Evolutionary conservation across 2,113 vertebrate genomes (phyloP).

Genomic region (Serinus canaria): DNA sequence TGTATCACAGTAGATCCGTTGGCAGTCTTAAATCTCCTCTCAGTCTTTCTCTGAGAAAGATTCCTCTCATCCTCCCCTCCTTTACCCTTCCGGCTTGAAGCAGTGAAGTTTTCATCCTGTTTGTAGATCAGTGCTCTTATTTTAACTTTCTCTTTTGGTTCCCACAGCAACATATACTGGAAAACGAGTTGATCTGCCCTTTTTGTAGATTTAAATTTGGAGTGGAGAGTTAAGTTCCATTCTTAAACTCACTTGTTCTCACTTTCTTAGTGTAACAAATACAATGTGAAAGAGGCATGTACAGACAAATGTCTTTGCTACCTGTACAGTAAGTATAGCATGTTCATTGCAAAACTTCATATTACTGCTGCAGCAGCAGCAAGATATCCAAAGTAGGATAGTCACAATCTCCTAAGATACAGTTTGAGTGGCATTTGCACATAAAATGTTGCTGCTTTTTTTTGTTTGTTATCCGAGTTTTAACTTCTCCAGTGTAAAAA

Average conservation of each 20-base stretch:
- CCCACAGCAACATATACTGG: slow-evolving; percentile 26
- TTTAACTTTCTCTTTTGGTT: slow-evolving; percentile 13
- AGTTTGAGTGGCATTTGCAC: slow-evolving; percentile 47
- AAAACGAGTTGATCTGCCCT: neutral
- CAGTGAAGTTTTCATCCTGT: slow-evolving; percentile 15
- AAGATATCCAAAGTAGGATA: neutral
- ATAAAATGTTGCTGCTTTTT: slow-evolving; percentile 35
- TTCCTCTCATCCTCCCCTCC: neutral
- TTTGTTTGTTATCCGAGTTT: neutral
- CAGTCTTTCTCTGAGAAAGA: slow-evolving; percentile 8
- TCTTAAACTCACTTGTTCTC: slow-evolving; percentile 23
- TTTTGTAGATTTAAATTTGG: slow-evolving; percentile 8
- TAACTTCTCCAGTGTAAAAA: slow-evolving; percentile 24
- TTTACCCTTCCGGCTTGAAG: slow-evolving; percentile 1
- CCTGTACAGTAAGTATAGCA: slow-evolving; percentile 43
- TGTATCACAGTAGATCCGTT: neutral
- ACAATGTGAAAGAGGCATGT: slow-evolving; percentile 41
- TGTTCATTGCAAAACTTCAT: slow-evolving; percentile 43
- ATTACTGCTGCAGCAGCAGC: slow-evolving; percentile 49
- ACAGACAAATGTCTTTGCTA: slow-evolving; percentile 41
- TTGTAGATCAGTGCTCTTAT: slow-evolving; percentile 9
- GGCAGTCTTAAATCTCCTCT: neutral
- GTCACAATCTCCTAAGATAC: slow-evolving; percentile 17
- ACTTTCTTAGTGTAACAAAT: slow-evolving; percentile 30
- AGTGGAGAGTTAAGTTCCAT: slow-evolving; percentile 17